Evolutionary conservation across 2,113 vertebrate genomes (phyloP).

Genomic region (Phoxinus phoxinus): DNA sequence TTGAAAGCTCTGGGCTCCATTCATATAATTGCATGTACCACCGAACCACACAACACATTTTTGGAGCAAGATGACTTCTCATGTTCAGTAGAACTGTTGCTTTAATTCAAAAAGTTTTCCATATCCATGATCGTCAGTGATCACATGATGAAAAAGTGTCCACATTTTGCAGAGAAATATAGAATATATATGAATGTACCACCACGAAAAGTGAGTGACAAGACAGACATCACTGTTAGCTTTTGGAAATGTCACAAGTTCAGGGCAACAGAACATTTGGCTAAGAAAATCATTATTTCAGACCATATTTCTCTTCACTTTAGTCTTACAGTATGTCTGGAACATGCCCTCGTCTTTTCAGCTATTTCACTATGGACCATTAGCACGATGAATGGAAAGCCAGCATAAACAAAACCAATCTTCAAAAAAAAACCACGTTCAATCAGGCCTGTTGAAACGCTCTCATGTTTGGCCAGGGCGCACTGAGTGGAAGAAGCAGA

Average conservation of each 20-base stretch:
- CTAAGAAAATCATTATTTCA: slow-evolving; percentile 27
- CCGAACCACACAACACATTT: background rate
- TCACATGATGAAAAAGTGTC: background rate
- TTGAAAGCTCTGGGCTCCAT: background rate
- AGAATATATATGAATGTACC: background rate
- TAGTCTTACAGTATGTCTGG: slow-evolving; percentile 28
- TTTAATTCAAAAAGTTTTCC: background rate
- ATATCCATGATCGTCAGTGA: background rate
- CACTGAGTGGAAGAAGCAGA: slow-evolving; percentile 12
- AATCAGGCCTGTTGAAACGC: slow-evolving; percentile 24
- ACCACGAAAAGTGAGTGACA: background rate
- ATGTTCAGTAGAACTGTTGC: background rate
- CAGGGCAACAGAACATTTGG: slow-evolving; percentile 10
- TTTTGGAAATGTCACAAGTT: slow-evolving; percentile 9
- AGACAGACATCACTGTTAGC: background rate
- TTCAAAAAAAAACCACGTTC: slow-evolving; percentile 14
- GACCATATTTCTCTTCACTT: slow-evolving; percentile 26
- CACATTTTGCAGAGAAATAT: background rate
- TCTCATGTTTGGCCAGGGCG: slow-evolving; percentile 24
- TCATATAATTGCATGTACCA: background rate
- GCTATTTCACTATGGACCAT: slow-evolving; percentile 25
- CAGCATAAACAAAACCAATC: slow-evolving; percentile 40
- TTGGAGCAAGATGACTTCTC: background rate
- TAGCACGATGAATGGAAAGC: slow-evolving; percentile 29
- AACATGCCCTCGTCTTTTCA: slow-evolving; percentile 23